Evolutionary conservation across 2,888 invertebrate species (phyloP).

Genomic region (Meganola albula): DNA sequence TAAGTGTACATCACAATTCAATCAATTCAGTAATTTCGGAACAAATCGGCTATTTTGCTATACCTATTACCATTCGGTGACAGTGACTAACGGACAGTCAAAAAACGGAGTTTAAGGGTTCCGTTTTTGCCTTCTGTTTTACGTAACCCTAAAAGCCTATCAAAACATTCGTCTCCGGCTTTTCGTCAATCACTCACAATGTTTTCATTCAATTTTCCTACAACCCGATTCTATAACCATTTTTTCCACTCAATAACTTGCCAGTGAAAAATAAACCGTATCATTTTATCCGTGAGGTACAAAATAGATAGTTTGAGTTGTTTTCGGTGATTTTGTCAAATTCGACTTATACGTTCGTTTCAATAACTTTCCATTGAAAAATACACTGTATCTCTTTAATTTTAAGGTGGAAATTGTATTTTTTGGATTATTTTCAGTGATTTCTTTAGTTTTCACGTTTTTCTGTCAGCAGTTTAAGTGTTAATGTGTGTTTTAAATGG

Average conservation of each 20-base stretch:
- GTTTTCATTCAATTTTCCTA: conserved; percentile 41
- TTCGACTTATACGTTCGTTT: conserved; percentile 9
- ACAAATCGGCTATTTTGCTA: too few species aligned
- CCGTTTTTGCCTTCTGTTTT: too few species aligned
- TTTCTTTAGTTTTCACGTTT: conserved; percentile 7
- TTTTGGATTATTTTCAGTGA: conserved; percentile 5
- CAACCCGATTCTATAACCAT: conserved; percentile 13
- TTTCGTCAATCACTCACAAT: conserved; percentile 38
- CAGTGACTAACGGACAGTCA: too few species aligned
- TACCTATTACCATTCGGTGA: too few species aligned
- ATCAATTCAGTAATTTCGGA: too few species aligned
- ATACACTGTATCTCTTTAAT: conserved; percentile 2
- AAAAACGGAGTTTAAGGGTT: too few species aligned
- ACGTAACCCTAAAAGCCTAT: conserved; percentile 25
- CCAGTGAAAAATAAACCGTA: conserved; percentile 13
- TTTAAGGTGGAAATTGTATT: conserved; percentile 3
- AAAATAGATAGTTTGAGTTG: conserved; percentile 3
- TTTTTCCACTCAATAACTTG: conserved; percentile 2
- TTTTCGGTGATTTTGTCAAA: conserved; percentile 5
- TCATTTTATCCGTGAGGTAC: background rate
- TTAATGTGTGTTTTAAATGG: conserved; percentile 12
- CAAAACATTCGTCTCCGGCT: conserved; percentile 34
- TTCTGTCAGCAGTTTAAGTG: conserved; percentile 16
- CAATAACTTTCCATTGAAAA: conserved; percentile 6
- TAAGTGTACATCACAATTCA: too few species aligned